These are phyloP conservation scores for Ptyas mucosa DNA, from an alignment of 2,113 vertebrate species.

Conservation along the genomic window DNA sequence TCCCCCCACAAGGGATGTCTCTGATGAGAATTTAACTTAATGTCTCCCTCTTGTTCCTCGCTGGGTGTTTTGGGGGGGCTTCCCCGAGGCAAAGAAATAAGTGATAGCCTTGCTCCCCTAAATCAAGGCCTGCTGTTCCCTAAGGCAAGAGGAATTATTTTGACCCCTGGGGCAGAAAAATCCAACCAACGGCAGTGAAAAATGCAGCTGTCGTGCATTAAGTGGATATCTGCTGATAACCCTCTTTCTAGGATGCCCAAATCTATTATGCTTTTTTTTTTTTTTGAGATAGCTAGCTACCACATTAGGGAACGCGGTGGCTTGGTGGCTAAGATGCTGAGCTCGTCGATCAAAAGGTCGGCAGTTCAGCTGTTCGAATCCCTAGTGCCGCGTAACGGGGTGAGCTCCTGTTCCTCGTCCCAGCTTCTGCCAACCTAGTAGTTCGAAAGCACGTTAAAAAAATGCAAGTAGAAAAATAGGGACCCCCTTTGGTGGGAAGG, in stretches of 20 bases:
- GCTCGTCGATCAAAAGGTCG: no score
- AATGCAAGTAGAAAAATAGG: no score
- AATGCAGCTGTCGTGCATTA: not conserved
- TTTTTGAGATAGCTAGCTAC: not conserved
- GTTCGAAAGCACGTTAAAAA: no score
- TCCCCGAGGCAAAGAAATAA: not conserved
- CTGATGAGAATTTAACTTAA: not conserved
- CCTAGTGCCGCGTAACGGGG: no score
- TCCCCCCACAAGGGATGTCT: not conserved
- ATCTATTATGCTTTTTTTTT: not conserved
- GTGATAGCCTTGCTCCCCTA: not conserved
- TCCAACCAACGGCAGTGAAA: not conserved
- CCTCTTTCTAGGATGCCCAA: not conserved
- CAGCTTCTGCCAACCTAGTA: no score
- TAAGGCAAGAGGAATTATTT: not conserved
- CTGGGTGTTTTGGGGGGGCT: not conserved
- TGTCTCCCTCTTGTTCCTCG: not conserved
- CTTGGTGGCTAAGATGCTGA: no score
- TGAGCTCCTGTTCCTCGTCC: no score
- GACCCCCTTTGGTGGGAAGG: no score
- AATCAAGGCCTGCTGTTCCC: not conserved
- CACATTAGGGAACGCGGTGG: not conserved
- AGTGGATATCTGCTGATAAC: not conserved
- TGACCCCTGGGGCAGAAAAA: not conserved
- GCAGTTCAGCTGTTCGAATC: no score